Conservation (phyloP, 2,888 invertebrate species). For the Schizaphis graminum region DNA sequence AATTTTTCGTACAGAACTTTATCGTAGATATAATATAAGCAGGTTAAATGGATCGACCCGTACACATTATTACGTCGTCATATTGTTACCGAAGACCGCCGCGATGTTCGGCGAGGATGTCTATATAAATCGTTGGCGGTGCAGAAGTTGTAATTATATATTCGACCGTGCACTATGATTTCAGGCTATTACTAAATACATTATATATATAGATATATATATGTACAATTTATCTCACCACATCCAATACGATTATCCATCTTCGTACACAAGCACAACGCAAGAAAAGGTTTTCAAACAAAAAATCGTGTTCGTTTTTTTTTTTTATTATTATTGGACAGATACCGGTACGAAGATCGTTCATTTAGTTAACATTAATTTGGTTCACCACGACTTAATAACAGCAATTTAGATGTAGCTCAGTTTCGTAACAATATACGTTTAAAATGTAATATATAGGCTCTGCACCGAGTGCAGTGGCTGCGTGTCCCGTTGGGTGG, state of each 20-base stretch:
- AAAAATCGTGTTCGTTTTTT: background rate
- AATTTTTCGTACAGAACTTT: background rate
- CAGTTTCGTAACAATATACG: background rate
- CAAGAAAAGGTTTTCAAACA: background rate
- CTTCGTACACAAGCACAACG: background rate
- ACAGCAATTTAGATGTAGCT: background rate
- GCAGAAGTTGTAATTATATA: background rate
- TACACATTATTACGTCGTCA: background rate
- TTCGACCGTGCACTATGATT: background rate
- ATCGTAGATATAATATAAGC: background rate
- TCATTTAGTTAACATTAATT: background rate
- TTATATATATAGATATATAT: background rate
- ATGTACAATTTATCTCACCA: background rate
- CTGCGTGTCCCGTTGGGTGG: constrained; percentile 9
- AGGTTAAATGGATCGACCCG: background rate
- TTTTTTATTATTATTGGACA: background rate
- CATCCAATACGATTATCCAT: background rate
- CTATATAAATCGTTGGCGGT: background rate
- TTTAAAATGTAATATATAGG: background rate
- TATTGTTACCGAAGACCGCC: background rate
- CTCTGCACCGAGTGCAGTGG: background rate
- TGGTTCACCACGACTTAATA: background rate
- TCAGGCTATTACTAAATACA: background rate
- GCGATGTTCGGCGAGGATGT: background rate
- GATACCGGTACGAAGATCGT: background rate